Evolutionary conservation across 2,113 vertebrate genomes (phyloP).

Genomic region (Odocoileus hemionus): DNA sequence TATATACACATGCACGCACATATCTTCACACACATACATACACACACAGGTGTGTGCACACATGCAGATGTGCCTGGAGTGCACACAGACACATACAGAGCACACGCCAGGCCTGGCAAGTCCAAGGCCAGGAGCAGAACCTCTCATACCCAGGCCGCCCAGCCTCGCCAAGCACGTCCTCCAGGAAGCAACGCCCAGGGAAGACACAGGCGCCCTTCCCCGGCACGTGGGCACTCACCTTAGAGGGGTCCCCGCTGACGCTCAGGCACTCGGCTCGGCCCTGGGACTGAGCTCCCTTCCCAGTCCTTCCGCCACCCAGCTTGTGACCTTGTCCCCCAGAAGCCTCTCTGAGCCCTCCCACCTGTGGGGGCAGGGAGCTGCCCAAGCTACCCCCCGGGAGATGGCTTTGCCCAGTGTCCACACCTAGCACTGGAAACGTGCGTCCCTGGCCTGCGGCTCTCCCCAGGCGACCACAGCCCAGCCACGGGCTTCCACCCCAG

Average conservation of each 20-base stretch:
- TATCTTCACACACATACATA: not conserved
- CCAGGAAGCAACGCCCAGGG: not conserved
- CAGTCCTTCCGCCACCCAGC: not conserved
- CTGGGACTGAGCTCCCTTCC: not conserved
- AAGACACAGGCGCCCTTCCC: not conserved
- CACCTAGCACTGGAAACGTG: too few relatives aligned
- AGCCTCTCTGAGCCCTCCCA: not conserved
- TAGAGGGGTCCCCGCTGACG: rapidly evolving
- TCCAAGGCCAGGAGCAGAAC: not conserved
- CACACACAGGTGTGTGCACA: too few relatives aligned
- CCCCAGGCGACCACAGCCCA: rapidly evolving
- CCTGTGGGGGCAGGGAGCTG: not conserved
- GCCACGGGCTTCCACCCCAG: not conserved
- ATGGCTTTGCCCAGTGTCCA: not conserved
- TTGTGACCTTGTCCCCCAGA: not conserved
- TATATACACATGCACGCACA: not conserved
- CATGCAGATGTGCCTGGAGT: too few relatives aligned
- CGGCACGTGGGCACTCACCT: rapidly evolving
- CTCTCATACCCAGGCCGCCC: not conserved
- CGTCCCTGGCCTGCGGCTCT: not conserved
- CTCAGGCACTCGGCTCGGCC: not conserved
- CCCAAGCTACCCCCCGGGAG: not conserved
- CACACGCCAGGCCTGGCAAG: not conserved
- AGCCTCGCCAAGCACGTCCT: not conserved
- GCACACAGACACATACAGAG: rapidly evolving